Evolutionary conservation across 2,113 vertebrate species (phyloP), one percentile per base, ranked within the genome.

Genomic region (Spilogale gracilis): DNA sequence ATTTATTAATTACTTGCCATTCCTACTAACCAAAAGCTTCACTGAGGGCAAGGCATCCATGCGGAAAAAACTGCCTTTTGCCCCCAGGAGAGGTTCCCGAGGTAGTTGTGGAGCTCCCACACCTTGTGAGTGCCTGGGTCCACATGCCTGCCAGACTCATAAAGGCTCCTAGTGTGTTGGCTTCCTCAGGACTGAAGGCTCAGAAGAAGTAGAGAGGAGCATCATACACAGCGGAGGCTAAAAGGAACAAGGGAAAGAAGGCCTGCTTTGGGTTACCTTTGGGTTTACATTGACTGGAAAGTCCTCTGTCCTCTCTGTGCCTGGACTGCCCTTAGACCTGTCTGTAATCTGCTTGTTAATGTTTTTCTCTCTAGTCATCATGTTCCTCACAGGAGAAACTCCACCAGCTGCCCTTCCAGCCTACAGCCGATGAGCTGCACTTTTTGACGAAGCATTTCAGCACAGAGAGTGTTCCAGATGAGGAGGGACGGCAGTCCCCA

Each of bases 361-460:
- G 12, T 96, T 93, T 93, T 82, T 23, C 98, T 98, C 99, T 99
- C 99, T 99, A 99, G 99, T 99, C 99, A 98, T 99, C 99, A 97
- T 99, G 99, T 99, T 99, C 99, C 99, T 99, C 99, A 98, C 99
- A 99, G 99, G 99, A 99, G 98, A 99, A 99, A 99, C 99, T 99
- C 98, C 99, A 99, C 99, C 99, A 99, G 99, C 98, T 99, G 99
- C 99, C 99, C 97, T 99, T 99, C 99, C 99, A 99, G 99, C 99
- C 99, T 54, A 99, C 99, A 48, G 99, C 99, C 5, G 99, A 99
- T 97, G 99, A 99, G 99, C 99, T 99, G 96, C 99, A 99, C 98
- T 99, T 99, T 99, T 99, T 99, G 99, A 99, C 99, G 95, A 99
- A 99, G 97, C 99, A 99, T 99, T 99, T 99, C 99, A 99, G 99